Base-by-base conservation (phyloP, 2,113 vertebrate species). In the Lipotes vexillifer region DNA sequence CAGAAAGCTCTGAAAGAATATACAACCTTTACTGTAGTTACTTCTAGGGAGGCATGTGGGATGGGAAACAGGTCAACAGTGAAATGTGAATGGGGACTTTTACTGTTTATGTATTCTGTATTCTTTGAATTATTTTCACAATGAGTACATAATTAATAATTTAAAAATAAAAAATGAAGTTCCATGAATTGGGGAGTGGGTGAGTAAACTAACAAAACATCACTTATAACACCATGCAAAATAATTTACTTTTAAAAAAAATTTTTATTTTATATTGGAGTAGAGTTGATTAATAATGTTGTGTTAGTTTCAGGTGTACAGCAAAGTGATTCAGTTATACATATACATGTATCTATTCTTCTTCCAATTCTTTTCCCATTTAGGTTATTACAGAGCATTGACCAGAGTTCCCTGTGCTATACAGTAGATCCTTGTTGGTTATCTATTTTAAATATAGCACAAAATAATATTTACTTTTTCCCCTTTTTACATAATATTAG, bases 81-180 rank as follows among this genome's bases (percentile, higher is more conserved):
- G 10, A 75, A 38, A 71, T 83, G 31, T 27, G 49, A 68, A n/a
- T 81, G 36, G 46, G 23, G 46, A 75, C 14, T 65, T 92, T 46
- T 10, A 81, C 31, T 68, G 8, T 71, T 71, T 41, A 69, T 23
- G 31, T 90, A n/a, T 44, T 87, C 65, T n/a, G 12, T 31, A 86
- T 84, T 88, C 66, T 74, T 92, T 57, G 2, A 87, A 36, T 41
- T 69, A 75, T 36, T 59, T 93, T 88, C 65, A 80, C 20, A 72
- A 59, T 57, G 8, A 66, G 11, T 29, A 87, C 68, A 31, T 31
- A 71, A 96, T 65, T 75, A 89, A 82, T 81, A 69, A 61, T 68
- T 83, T 74, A 41, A 83, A 93, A 90, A 44, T 88, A 93, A 93
- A 94, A 87, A 97, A 83, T 41, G 33, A 88, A 87, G 18, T 66